A percentile compares a stretch with the other conserved stretches of the same genome.
Evolutionary conservation across 1,140 invertebrate genomes (phyloP).

Genomic region (Tyrophagus putrescentiae): DNA sequence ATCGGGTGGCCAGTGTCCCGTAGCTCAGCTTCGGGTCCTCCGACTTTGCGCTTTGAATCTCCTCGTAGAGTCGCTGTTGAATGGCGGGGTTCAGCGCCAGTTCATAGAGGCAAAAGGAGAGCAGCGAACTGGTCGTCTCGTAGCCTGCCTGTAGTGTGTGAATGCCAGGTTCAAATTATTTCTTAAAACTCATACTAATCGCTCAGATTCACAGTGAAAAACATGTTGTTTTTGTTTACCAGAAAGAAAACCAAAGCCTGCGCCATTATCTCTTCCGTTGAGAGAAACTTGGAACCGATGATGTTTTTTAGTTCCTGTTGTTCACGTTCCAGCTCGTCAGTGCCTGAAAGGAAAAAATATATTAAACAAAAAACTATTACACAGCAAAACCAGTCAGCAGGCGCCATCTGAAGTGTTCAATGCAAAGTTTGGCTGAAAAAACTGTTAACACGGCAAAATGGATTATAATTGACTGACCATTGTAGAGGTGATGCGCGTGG

Average conservation of each 20-base stretch:
- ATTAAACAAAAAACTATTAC: neutral
- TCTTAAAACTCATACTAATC: too few relatives aligned
- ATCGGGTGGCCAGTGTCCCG: conserved; percentile 1
- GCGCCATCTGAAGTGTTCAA: too few relatives aligned
- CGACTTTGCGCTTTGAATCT: conserved; percentile 33
- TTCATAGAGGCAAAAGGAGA: conserved; percentile 41
- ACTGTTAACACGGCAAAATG: too few relatives aligned
- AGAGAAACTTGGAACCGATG: conserved; percentile 8
- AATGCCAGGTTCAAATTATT: neutral
- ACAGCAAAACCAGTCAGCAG: too few relatives aligned
- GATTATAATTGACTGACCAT: neutral
- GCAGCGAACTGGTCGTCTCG: conserved; percentile 42
- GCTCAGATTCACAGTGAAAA: too few relatives aligned
- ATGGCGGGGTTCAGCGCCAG: conserved; percentile 42
- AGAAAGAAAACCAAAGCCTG: conserved; percentile 18
- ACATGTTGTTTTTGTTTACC: too few relatives aligned
- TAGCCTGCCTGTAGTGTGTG: conserved; percentile 43
- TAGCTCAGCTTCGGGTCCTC: neutral
- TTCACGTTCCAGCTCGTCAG: conserved; percentile 10
- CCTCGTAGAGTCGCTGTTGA: conserved; percentile 41
- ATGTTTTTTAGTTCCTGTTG: neutral
- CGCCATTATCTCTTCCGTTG: conserved; percentile 7
- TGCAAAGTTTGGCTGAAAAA: too few relatives aligned
- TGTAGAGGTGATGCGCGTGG: neutral
- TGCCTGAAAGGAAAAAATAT: conserved; percentile 9